Evolutionary conservation across 2,888 invertebrate species (phyloP), one percentile per base, ranked within the genome.

Genomic region (Meloe dianella): DNA sequence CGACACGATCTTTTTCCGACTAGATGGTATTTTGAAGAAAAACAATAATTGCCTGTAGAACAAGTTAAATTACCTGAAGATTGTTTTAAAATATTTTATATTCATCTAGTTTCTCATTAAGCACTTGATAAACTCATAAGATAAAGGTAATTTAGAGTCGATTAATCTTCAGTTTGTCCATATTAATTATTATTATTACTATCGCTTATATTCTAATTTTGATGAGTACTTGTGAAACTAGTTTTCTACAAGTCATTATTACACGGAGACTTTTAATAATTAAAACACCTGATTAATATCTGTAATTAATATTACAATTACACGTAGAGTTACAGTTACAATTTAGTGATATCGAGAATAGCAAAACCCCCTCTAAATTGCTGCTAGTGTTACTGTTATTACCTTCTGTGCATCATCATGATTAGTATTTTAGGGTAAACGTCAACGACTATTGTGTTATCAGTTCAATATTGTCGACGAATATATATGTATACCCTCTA

Each of bases 171-270:
- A 27, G 14, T 24, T 54, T 54, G 27, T 27, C 54, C 12, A n/a
- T 54, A 12, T 27, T 27, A 54, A 54, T 54, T 54, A 54, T 20
- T 20, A 20, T 41, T 41, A 41, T 17, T 41, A 47, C 20, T 17
- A 22, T 2, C 9, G 8, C 20, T 9, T 47, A 20, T 20, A 47
- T 20, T 41, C 17, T 41, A 41, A n/a, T n/a, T 20, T 54, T 12
- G 17, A 22, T 10, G 10, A 51, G 17, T 7, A 17, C 17, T 41
- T 47, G 17, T 17, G 10, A 22, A 47, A 47, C 47, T 22, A 47
- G 47, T 47, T 47, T 47, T 47, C 20, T 47, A 20, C 47, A 47
- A 47, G 20, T 47, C 47, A 20, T 47, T 47, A 47, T 47, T 20
- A 41, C 41, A 47, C 10, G 9, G 9, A 20, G 20, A 20, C 10